phyloP scores from a whole-genome alignment of 2,113 vertebrate species.

The Sisor rabdophorus region DNA sequence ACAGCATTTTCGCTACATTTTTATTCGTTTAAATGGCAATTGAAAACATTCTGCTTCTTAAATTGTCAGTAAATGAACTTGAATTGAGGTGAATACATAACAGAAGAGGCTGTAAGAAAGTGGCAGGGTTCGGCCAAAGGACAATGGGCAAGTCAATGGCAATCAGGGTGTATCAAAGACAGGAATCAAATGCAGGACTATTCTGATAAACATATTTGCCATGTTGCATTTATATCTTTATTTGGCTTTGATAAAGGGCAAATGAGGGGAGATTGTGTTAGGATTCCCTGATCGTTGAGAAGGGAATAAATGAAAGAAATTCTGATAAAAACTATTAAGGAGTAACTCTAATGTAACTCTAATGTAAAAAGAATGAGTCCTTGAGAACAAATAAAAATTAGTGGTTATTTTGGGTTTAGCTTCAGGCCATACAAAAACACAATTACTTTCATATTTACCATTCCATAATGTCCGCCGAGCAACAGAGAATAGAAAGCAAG shows the following conservation, averaged over 20 bases:
- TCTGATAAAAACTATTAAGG: slow-evolving; percentile 15
- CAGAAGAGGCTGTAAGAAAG: background rate
- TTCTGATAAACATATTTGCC: slow-evolving; percentile 3
- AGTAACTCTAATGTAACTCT: background rate
- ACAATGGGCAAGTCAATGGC: background rate
- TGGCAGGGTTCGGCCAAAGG: background rate
- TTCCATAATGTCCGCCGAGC: slow-evolving; percentile 20
- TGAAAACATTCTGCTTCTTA: background rate
- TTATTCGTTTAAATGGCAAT: background rate
- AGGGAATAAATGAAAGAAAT: slow-evolving; percentile 5
- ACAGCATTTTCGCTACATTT: background rate
- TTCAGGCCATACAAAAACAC: slow-evolving; percentile 12
- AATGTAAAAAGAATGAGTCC: slow-evolving; percentile 8
- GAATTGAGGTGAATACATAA: background rate
- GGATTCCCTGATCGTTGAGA: background rate
- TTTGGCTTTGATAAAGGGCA: background rate
- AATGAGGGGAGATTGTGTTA: too few relatives aligned
- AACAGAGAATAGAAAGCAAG: background rate
- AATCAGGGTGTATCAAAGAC: slow-evolving; percentile 9
- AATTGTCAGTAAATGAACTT: background rate
- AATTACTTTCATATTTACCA: slow-evolving; percentile 16
- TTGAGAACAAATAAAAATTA: background rate
- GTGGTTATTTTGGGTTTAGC: background rate
- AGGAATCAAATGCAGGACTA: background rate
- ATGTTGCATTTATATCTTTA: background rate